Conservation (phyloP, 2,113 vertebrate genomes). For the Malaclemys terrapin region DNA sequence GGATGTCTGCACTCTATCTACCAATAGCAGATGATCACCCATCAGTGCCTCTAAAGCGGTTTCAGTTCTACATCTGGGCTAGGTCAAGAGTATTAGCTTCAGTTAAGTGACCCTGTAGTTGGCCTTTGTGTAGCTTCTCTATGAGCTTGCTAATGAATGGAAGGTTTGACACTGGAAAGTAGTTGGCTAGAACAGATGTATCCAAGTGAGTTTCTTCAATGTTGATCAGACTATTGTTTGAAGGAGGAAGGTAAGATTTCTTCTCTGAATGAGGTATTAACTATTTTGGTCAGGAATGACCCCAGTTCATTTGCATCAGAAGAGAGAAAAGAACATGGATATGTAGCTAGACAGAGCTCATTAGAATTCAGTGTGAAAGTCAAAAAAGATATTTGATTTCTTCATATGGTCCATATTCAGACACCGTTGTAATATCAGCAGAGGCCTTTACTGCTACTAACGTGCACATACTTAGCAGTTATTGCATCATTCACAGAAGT, state of each 20-base stretch:
- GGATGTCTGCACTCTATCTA: too few relatives aligned
- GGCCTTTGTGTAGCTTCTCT: not conserved
- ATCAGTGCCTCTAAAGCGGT: too few relatives aligned
- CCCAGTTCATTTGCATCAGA: not conserved
- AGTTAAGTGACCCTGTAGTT: not conserved
- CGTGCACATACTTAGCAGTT: not conserved
- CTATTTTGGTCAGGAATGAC: not conserved
- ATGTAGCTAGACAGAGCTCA: not conserved
- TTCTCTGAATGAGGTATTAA: not conserved
- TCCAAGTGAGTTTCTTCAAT: not conserved
- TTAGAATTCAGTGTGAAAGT: not conserved
- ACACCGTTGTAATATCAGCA: not conserved
- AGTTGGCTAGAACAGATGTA: not conserved
- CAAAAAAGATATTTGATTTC: not conserved
- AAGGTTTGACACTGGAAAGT: not conserved
- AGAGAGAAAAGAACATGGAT: not conserved
- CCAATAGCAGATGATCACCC: too few relatives aligned
- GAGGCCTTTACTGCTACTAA: not conserved
- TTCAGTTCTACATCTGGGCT: not conserved
- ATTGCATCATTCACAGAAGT: not conserved
- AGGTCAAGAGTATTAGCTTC: not conserved
- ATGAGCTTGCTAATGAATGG: not conserved
- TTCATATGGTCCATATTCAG: not conserved
- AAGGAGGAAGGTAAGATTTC: not conserved
- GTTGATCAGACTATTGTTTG: not conserved